Conservation (phyloP, 2,113 vertebrate species). For the Pangasianodon hypophthalmus region DNA sequence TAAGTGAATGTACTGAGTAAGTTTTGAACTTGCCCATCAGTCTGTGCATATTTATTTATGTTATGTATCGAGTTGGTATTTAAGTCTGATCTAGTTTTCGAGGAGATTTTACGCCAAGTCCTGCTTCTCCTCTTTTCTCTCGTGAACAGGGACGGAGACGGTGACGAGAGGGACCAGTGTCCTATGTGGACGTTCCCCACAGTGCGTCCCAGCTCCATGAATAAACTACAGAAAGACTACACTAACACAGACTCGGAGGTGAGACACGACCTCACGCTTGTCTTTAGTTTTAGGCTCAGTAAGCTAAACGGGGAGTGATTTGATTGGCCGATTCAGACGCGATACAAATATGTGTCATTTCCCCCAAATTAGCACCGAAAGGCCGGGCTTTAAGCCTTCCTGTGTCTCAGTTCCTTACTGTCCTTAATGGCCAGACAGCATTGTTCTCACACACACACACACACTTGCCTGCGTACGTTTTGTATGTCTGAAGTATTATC, state of each 20-base stretch:
- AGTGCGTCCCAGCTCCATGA: constrained; percentile 86
- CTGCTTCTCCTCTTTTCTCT: neutral
- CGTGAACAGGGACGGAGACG: constrained; percentile 83
- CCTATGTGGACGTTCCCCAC: constrained; percentile 96
- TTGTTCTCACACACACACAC: no score
- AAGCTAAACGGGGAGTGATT: neutral
- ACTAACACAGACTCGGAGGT: constrained; percentile 83
- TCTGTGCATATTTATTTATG: neutral
- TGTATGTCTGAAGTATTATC: neutral
- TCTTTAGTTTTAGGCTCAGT: neutral
- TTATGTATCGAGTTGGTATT: neutral
- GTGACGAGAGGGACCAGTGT: constrained; percentile 86
- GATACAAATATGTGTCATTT: neutral
- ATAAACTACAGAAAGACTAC: constrained; percentile 88
- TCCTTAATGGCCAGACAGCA: neutral
- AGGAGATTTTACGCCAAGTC: neutral
- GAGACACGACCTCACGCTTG: constrained; percentile 1
- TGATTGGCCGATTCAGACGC: neutral
- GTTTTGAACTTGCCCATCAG: neutral
- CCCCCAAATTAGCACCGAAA: neutral
- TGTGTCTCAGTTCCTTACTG: neutral
- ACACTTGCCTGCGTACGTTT: neutral
- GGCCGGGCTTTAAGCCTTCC: neutral
- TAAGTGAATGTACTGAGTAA: neutral
- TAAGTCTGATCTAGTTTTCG: neutral